phyloP scores from a whole-genome alignment of 2,888 invertebrate species.

The Stegana nigrithorax region DNA sequence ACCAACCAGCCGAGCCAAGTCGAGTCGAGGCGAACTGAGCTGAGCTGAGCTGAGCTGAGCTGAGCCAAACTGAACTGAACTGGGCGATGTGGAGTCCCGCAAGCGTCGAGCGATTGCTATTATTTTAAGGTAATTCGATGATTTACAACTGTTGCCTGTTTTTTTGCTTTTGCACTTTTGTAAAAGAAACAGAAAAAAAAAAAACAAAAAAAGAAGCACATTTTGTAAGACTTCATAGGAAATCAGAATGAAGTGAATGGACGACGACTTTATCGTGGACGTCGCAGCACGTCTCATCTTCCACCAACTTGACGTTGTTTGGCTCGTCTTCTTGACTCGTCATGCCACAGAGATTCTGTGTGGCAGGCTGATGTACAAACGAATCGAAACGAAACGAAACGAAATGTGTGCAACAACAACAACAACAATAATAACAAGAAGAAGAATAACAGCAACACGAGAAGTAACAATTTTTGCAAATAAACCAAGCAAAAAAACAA shows the following conservation, averaged over 20 bases:
- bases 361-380: constrained; percentile 21
- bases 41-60: too few species aligned
- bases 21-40: too few species aligned
- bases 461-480: not conserved
- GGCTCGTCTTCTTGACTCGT: constrained; percentile 9
- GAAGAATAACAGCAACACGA: too few species aligned
- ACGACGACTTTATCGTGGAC: not conserved
- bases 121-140: constrained; percentile 61
- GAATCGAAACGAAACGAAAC: not conserved
- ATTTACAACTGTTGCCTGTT: constrained; percentile 55
- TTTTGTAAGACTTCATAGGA: constrained; percentile 52
- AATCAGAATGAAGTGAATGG: constrained; percentile 34
- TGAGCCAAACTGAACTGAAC: too few species aligned
- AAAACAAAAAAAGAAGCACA: too few species aligned
- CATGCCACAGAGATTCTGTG: constrained; percentile 28
- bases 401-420: too few species aligned
- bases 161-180: constrained; percentile 12
- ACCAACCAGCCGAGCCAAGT: not conserved
- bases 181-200: too few species aligned
- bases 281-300: not conserved
- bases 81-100: too few species aligned
- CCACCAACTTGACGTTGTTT: not conserved
- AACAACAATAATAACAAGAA: too few species aligned
- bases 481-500: constrained; percentile 11
- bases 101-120: constrained; percentile 51